Evolutionary conservation across 2,888 invertebrate species (phyloP).

Genomic region (Xestia xanthographa): DNA sequence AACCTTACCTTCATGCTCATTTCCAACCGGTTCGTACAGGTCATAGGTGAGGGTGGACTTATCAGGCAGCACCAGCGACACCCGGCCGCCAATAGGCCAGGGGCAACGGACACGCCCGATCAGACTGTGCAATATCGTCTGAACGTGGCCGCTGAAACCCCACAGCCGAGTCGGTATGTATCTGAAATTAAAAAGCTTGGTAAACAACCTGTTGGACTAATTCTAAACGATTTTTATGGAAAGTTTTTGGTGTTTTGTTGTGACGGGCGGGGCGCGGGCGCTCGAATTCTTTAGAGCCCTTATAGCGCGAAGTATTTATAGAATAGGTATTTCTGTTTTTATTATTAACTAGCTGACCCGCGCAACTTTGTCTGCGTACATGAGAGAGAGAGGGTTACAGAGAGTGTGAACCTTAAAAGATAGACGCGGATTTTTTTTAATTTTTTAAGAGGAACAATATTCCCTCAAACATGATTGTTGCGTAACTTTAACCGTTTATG

Average conservation of each 20-base stretch:
- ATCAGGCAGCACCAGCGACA: conserved; percentile 94
- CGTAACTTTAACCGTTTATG: too few relatives aligned
- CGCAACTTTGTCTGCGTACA: too few relatives aligned
- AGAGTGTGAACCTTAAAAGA: too few relatives aligned
- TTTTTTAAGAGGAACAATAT: too few relatives aligned
- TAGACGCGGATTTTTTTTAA: too few relatives aligned
- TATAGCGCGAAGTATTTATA: neutral
- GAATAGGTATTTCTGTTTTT: neutral
- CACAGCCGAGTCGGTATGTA: conserved; percentile 97
- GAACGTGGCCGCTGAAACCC: conserved; percentile 99
- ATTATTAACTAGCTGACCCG: too few relatives aligned
- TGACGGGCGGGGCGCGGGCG: neutral
- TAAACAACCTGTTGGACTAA: conserved; percentile 32
- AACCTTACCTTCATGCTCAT: conserved; percentile 92
- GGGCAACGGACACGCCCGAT: conserved; percentile 97
- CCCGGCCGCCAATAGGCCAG: conserved; percentile 96
- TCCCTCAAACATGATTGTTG: too few relatives aligned
- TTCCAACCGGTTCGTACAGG: conserved; percentile 95
- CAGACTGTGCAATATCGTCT: conserved; percentile 97
- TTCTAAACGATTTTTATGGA: conserved; percentile 1
- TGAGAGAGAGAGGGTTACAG: too few relatives aligned
- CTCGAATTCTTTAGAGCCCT: conserved; percentile 9
- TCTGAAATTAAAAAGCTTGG: conserved; percentile 87
- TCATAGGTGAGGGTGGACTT: conserved; percentile 98
- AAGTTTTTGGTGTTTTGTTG: conserved; percentile 9